Percentiles rank a stretch among this genome's conserved stretches.
These are phyloP conservation scores for Agrotis exclamationis DNA, from an alignment of 2,888 invertebrate species.

Conservation along the genomic window DNA sequence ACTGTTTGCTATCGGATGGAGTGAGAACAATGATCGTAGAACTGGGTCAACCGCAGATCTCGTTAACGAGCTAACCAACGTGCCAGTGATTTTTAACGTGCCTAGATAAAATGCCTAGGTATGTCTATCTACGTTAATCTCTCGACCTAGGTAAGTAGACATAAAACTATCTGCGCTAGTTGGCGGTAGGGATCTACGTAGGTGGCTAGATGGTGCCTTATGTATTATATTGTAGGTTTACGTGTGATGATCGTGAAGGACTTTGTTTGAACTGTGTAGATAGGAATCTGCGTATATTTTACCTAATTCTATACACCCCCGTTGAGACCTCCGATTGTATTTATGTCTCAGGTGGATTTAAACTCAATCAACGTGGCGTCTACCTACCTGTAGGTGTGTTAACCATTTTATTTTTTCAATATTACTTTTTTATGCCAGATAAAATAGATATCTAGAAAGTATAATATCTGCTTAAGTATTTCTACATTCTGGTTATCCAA, in stretches of 20 bases:
- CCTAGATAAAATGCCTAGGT: slow-evolving; percentile 31
- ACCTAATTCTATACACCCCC: neutral
- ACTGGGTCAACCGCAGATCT: slow-evolving; percentile 63
- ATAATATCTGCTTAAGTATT: neutral
- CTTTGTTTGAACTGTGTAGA: neutral
- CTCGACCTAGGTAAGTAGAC: neutral
- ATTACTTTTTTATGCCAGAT: neutral
- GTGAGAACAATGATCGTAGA: slow-evolving; percentile 55
- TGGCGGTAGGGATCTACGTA: neutral
- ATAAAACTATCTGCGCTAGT: neutral
- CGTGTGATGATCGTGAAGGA: neutral
- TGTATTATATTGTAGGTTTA: too few relatives aligned
- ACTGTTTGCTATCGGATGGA: slow-evolving; percentile 46
- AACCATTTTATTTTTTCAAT: neutral
- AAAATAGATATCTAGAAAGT: too few relatives aligned
- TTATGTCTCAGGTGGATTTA: neutral
- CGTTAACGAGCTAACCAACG: slow-evolving; percentile 57
- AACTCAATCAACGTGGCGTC: neutral
- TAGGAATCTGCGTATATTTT: too few relatives aligned
- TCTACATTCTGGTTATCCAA: slow-evolving; percentile 6
- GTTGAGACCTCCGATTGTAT: neutral
- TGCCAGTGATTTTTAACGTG: slow-evolving; percentile 51
- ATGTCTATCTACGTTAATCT: neutral
- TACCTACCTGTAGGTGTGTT: neutral
- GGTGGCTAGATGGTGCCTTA: too few relatives aligned